These are phyloP conservation scores for Melozone crissalis DNA, from an alignment of 2,113 vertebrate species.

Conservation along the genomic window DNA sequence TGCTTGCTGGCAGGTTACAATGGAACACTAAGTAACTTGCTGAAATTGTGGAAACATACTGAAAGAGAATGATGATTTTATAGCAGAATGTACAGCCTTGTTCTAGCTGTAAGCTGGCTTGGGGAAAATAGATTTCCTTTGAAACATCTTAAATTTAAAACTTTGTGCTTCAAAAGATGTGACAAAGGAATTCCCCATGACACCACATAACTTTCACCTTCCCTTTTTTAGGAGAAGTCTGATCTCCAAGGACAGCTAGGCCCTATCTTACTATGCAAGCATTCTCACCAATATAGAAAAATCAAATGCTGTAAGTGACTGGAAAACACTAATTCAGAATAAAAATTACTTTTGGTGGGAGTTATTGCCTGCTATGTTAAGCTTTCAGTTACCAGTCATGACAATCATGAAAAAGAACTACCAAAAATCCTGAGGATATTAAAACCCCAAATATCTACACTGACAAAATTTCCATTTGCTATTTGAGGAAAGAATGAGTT, in stretches of 20 bases:
- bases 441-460: not conserved
- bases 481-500: slow-evolving; percentile 1
- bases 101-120: not conserved
- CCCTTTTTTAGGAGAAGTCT: not conserved
- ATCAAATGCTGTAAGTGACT: not conserved
- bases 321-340: not conserved
- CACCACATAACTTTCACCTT: not conserved
- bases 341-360: not conserved
- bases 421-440: not conserved
- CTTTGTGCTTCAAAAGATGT: not conserved
- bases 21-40: not conserved
- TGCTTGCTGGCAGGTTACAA: not conserved
- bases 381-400: not conserved
- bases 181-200: not conserved
- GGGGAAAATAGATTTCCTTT: not conserved
- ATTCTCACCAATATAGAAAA: not conserved
- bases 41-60: not conserved
- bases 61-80: not conserved
- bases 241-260: not conserved
- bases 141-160: not conserved
- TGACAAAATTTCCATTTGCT: not conserved
- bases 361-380: not conserved
- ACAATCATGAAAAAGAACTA: not conserved
- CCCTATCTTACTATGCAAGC: rapidly evolving
- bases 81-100: not conserved